phyloP scores from a whole-genome alignment of 2,888 invertebrate species.

The Pomacea canaliculata region DNA sequence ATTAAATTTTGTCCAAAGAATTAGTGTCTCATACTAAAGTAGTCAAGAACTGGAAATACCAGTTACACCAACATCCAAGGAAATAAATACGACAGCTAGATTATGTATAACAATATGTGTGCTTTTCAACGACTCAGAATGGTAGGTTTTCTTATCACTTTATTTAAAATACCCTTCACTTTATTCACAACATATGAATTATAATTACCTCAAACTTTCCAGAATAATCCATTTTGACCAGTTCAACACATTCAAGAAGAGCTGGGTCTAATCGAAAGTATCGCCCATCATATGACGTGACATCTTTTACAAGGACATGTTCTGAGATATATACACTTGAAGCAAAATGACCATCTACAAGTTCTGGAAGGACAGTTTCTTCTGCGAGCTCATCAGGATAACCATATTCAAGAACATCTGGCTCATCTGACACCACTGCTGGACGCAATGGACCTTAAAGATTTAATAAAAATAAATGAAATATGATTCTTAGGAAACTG shows the following conservation, averaged over 20 bases:
- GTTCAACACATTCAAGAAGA: background rate
- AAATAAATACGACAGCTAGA: too few species aligned
- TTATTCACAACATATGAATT: background rate
- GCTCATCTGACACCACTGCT: too few species aligned
- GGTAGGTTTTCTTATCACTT: background rate
- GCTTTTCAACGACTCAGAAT: background rate
- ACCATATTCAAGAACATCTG: background rate
- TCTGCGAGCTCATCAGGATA: slow-evolving; percentile 1
- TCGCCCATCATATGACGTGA: slow-evolving; percentile 4
- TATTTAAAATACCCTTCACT: background rate
- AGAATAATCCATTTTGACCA: background rate
- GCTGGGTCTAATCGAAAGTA: slow-evolving; percentile 5
- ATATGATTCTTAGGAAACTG: too few species aligned
- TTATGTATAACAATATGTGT: background rate
- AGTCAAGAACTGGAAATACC: background rate
- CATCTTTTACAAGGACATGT: background rate
- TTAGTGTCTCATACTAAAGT: background rate
- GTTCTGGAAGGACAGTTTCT: background rate
- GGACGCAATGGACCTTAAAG: background rate
- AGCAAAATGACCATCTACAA: slow-evolving; percentile 5
- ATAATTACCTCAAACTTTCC: background rate
- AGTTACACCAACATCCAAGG: too few species aligned
- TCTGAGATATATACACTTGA: background rate
- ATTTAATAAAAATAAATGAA: too few species aligned
- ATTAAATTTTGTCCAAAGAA: background rate